phyloP scores from a whole-genome alignment of 2,888 invertebrate species.

The Heteromyza rotundicornis region DNA sequence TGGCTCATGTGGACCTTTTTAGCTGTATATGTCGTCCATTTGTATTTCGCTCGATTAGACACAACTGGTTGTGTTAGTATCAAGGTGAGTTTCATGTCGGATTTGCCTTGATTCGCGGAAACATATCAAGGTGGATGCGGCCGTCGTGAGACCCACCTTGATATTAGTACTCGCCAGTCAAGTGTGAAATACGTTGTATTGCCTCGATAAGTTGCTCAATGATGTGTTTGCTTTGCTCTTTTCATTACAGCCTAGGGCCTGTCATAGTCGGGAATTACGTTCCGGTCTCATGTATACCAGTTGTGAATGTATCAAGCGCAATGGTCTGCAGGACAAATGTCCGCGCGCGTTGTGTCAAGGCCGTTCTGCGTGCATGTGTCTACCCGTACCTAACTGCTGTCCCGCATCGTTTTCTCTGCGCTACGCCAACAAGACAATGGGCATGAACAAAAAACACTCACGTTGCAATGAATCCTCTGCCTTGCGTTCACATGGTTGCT shows the following conservation, averaged over 20 bases:
- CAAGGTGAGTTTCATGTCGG: conserved; percentile 48
- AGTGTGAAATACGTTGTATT: conserved; percentile 2
- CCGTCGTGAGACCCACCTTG: conserved; percentile 46
- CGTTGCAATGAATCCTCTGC: conserved; percentile 46
- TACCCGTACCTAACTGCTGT: conserved; percentile 64
- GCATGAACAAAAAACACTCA: conserved; percentile 49
- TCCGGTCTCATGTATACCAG: conserved; percentile 65
- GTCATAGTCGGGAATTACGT: conserved; percentile 66
- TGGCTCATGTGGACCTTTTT: conserved; percentile 41
- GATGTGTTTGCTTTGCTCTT: background rate
- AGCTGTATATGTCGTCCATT: conserved; percentile 29
- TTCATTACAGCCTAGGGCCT: conserved; percentile 47
- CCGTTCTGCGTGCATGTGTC: conserved; percentile 63
- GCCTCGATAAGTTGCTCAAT: background rate
- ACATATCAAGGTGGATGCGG: conserved; percentile 46
- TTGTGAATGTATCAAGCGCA: conserved; percentile 67
- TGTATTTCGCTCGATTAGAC: background rate
- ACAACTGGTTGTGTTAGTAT: conserved; percentile 17
- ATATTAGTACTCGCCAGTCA: conserved; percentile 32
- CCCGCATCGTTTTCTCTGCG: conserved; percentile 58
- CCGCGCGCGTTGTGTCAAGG: conserved; percentile 66
- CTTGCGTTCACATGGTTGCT: conserved; percentile 29
- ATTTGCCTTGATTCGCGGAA: conserved; percentile 45
- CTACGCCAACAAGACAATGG: conserved; percentile 56
- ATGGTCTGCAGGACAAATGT: conserved; percentile 69